Percentiles rank a stretch among this genome's conserved stretches.
phyloP scores from a whole-genome alignment of 92 coral and sea anemone species.

The Umimayanthus kanabou region DNA sequence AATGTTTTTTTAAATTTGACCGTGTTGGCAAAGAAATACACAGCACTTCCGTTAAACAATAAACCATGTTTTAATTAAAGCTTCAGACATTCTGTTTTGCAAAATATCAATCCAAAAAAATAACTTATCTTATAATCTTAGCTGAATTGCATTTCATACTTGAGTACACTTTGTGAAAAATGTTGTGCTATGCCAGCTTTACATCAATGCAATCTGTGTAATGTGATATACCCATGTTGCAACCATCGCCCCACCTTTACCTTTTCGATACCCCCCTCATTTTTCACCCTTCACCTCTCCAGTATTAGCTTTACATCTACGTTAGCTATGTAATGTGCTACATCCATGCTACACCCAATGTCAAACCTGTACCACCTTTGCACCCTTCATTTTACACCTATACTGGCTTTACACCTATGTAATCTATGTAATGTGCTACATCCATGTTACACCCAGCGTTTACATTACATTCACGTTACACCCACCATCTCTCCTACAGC shows the following conservation, averaged over 20 bases:
- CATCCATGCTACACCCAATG: background rate
- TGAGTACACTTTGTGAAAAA: too few relatives aligned
- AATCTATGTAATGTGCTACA: background rate
- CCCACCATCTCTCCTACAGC: background rate
- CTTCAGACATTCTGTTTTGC: constrained; percentile 22
- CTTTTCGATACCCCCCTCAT: too few relatives aligned
- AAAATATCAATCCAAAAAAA: constrained; percentile 1
- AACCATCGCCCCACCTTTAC: background rate
- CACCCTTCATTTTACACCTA: background rate
- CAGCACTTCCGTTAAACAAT: constrained; percentile 29
- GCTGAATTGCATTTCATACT: background rate
- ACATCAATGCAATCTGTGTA: background rate
- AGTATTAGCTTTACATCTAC: background rate
- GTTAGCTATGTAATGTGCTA: background rate
- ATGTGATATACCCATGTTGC: background rate
- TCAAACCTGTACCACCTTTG: background rate
- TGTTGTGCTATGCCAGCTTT: background rate
- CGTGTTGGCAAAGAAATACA: background rate
- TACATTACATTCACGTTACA: background rate
- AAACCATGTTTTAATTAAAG: constrained; percentile 3
- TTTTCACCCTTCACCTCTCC: background rate
- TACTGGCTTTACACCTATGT: background rate
- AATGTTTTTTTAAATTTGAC: constrained; percentile 32
- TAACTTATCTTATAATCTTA: background rate
- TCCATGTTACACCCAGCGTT: background rate